Evolutionary conservation across 2,797 vertebrate species (phyloP).

Genomic region (Catamblyrhynchus diadema): DNA sequence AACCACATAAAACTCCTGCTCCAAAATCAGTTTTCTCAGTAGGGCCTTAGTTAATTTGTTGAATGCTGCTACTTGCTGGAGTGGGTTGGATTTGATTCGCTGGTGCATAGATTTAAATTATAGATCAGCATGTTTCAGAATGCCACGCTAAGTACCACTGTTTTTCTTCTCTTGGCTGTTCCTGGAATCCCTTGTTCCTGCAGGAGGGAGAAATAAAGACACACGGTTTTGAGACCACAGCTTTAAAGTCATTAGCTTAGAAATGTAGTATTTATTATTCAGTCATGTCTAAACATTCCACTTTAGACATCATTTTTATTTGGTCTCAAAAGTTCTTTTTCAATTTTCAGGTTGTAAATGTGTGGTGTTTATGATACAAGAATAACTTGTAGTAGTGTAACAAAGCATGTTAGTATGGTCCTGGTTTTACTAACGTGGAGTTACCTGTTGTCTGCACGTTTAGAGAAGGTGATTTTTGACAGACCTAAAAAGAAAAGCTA

Average conservation of each 20-base stretch:
- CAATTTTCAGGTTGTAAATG: not conserved
- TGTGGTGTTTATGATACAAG: not conserved
- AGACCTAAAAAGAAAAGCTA: not conserved
- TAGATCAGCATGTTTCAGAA: not conserved
- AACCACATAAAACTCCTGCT: not conserved
- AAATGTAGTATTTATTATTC: not conserved
- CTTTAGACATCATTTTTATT: not conserved
- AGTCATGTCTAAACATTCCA: not conserved
- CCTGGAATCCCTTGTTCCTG: not conserved
- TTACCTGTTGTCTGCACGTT: slow-evolving; percentile 39
- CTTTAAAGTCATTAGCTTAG: not conserved
- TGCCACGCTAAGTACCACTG: not conserved
- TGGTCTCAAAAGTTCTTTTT: not conserved
- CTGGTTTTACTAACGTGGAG: not conserved
- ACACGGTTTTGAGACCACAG: not conserved
- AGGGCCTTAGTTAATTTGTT: not conserved
- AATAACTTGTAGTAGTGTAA: not conserved
- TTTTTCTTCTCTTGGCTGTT: not conserved
- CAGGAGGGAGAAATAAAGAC: not conserved
- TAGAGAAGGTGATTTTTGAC: not conserved
- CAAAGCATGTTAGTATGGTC: not conserved
- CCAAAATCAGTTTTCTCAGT: not conserved
- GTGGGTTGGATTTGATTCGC: not conserved
- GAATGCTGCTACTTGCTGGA: not conserved
- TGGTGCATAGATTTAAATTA: not conserved